phyloP scores from a whole-genome alignment of 2,888 invertebrate genomes.

The Cremastobaeus sp. region DNA sequence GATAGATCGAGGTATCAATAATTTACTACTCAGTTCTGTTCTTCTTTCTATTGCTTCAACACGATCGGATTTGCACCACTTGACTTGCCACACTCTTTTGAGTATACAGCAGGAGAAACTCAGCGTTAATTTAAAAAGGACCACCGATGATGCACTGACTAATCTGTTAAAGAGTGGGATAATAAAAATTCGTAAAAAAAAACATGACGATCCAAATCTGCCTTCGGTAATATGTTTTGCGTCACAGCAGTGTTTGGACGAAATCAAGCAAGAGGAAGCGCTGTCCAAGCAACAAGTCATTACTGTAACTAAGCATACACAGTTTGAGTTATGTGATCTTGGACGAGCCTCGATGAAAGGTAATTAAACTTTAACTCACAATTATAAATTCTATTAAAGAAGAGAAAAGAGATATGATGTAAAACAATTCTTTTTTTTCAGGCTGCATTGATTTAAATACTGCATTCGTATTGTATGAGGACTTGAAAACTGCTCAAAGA shows the following conservation, averaged over 20 bases:
- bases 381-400: no score
- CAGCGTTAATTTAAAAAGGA: constrained; percentile 76
- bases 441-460: constrained; percentile 88
- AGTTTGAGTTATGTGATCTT: constrained; percentile 82
- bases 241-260: constrained; percentile 63
- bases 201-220: constrained; percentile 63
- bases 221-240: constrained; percentile 71
- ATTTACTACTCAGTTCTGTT: constrained; percentile 84
- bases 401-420: no score
- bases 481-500: constrained; percentile 85
- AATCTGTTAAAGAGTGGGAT: constrained; percentile 79
- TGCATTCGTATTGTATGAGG: constrained; percentile 86
- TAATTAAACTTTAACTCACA: constrained; percentile 66
- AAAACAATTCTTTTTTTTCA: constrained; percentile 71
- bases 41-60: constrained; percentile 83
- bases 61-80: constrained; percentile 79
- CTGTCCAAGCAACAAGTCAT: constrained; percentile 50
- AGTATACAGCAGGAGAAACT: constrained; percentile 81
- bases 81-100: constrained; percentile 83
- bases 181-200: constrained; percentile 65
- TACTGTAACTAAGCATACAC: constrained; percentile 76
- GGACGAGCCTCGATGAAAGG: constrained; percentile 92
- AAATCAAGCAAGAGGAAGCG: not conserved
- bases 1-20: constrained; percentile 80
- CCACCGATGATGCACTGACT: constrained; percentile 78